Conservation (phyloP, 2,888 invertebrate genomes). For the Drosophila infuscata region DNA sequence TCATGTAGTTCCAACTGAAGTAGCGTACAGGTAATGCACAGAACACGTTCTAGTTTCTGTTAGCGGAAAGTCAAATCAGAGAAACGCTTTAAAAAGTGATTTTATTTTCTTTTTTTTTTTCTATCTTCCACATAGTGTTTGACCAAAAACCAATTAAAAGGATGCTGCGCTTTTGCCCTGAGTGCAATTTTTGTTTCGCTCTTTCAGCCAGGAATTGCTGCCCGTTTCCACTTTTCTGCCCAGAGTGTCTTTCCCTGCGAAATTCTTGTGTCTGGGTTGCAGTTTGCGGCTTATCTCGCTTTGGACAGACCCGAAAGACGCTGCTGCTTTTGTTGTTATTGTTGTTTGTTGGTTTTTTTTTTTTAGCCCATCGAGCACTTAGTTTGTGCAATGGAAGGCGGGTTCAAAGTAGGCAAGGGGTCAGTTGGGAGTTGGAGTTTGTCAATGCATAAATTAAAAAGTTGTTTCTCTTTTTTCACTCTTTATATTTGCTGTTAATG, state of each 20-base stretch:
- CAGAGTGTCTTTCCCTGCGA: conserved; percentile 15
- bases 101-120: not conserved
- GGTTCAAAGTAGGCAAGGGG: not conserved
- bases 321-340: conserved; percentile 47
- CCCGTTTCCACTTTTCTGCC: not conserved
- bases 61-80: conserved; percentile 35
- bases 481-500: conserved; percentile 61
- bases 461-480: conserved; percentile 40
- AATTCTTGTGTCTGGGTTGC: conserved; percentile 55
- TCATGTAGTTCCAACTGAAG: not conserved
- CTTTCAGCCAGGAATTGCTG: conserved; percentile 31
- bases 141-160: conserved; percentile 67
- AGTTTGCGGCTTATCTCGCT: conserved; percentile 69
- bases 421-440: conserved; percentile 53
- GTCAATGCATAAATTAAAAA: conserved; percentile 81
- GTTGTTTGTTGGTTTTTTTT: conserved; percentile 11
- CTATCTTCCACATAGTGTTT: conserved; percentile 28
- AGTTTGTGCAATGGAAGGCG: conserved; percentile 25
- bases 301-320: conserved; percentile 45
- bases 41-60: conserved; percentile 6
- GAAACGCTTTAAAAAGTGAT: conserved; percentile 37
- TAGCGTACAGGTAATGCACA: not conserved
- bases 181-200: conserved; percentile 55
- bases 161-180: conserved; percentile 48
- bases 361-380: conserved; percentile 33